phyloP scores from a whole-genome alignment of 1,140 invertebrate species.

The Wiebesia pumilae region DNA sequence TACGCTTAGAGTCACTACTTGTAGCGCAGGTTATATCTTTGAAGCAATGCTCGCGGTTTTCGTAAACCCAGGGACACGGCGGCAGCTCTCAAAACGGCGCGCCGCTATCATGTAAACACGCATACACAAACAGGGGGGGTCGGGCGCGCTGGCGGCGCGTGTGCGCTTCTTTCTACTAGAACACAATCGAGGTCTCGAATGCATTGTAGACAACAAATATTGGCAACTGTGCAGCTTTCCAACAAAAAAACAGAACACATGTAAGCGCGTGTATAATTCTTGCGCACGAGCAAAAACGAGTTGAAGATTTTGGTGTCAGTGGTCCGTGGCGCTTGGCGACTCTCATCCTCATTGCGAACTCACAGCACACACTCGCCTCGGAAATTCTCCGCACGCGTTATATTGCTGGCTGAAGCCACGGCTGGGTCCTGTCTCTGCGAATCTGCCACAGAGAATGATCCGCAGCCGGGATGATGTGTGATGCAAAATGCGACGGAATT shows the following conservation, averaged over 20 bases:
- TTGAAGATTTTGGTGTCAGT: neutral
- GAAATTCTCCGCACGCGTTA: conserved; percentile 43
- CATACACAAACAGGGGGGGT: neutral
- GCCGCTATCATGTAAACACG: conserved; percentile 41
- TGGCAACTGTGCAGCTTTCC: neutral
- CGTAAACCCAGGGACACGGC: neutral
- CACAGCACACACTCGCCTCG: conserved; percentile 28
- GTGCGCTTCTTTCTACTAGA: conserved; percentile 22
- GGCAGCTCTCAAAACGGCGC: conserved; percentile 6
- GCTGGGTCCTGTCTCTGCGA: neutral
- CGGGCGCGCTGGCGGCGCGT: conserved; percentile 27
- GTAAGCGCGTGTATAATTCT: neutral
- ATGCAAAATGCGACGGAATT: conserved; percentile 23
- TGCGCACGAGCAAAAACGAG: neutral
- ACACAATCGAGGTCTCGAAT: neutral
- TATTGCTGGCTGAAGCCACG: conserved; percentile 42
- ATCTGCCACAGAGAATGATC: conserved; percentile 7
- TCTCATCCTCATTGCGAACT: conserved; percentile 32
- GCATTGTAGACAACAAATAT: neutral
- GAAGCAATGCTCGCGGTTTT: neutral
- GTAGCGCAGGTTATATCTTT: neutral
- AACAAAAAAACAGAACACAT: neutral
- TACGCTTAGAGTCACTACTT: neutral
- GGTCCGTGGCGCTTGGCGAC: conserved; percentile 17
- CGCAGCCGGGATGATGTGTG: conserved; percentile 32